These are phyloP conservation scores for Temnothorax curvispinosus DNA, from an alignment of 1,140 invertebrate species.

Conservation along the genomic window DNA sequence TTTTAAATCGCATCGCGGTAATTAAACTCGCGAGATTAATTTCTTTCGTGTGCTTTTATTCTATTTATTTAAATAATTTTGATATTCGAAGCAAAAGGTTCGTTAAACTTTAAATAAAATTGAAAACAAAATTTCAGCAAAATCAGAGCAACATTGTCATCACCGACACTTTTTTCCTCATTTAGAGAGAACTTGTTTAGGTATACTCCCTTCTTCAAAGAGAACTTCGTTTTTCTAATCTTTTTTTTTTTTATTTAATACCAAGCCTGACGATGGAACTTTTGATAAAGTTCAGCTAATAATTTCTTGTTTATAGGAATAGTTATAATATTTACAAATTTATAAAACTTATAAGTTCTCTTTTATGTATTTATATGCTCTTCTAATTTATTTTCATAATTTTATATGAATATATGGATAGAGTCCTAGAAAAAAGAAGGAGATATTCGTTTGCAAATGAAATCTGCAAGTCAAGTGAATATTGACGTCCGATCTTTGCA, in stretches of 20 bases:
- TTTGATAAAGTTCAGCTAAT: background rate
- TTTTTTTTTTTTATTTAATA: background rate
- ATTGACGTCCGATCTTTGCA: constrained; percentile 14
- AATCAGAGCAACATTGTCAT: background rate
- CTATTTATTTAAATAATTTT: background rate
- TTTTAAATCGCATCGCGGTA: background rate
- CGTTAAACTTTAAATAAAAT: background rate
- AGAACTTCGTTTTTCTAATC: background rate
- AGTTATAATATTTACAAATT: background rate
- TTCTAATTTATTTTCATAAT: background rate
- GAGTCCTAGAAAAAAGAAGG: background rate
- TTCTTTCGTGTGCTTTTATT: background rate
- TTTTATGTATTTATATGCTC: background rate
- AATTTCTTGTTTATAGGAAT: background rate
- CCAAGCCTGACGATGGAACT: background rate
- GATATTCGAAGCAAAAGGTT: background rate
- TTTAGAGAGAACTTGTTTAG: background rate
- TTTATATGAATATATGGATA: background rate
- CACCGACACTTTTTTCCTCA: background rate
- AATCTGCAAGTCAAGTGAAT: background rate
- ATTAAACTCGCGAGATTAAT: background rate
- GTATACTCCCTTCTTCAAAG: background rate
- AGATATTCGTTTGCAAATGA: background rate
- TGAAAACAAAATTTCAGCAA: background rate
- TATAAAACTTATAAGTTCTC: background rate